phyloP scores from a whole-genome alignment of 2,113 vertebrate species.

The Austrofundulus limnaeus region DNA sequence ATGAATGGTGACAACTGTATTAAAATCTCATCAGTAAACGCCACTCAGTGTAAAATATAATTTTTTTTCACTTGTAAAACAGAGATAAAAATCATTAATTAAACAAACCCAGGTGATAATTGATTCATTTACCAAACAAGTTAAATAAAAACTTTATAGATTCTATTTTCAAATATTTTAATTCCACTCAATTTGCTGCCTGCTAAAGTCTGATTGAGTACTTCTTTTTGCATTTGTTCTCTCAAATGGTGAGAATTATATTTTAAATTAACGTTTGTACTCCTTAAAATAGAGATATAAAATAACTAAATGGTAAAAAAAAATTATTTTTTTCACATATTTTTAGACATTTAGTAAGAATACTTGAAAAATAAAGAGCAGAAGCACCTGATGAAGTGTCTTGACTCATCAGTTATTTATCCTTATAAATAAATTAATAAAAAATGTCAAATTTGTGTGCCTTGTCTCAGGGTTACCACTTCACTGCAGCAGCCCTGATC shows the following conservation, averaged over 20 bases:
- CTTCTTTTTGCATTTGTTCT: not conserved
- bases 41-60: constrained; percentile 15
- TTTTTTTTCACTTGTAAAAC: constrained; percentile 28
- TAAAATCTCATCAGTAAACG: constrained; percentile 14
- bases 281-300: too few relatives aligned
- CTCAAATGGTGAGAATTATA: not conserved
- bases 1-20: constrained; percentile 24
- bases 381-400: too few relatives aligned
- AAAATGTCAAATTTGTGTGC: not conserved
- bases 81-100: not conserved
- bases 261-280: not conserved
- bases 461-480: too few relatives aligned
- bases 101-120: too few relatives aligned
- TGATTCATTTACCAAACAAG: constrained; percentile 13
- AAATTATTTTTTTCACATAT: too few relatives aligned
- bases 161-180: constrained; percentile 13
- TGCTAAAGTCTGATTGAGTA: not conserved
- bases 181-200: not conserved
- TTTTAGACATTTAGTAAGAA: too few relatives aligned
- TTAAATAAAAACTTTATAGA: constrained; percentile 12
- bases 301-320: too few relatives aligned
- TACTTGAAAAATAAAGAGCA: too few relatives aligned
- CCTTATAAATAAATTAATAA: not conserved
- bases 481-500: constrained; percentile 28
- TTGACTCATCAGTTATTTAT: not conserved